These are phyloP conservation scores for Dicycla oo DNA, from an alignment of 2,888 invertebrate species.

Conservation along the genomic window DNA sequence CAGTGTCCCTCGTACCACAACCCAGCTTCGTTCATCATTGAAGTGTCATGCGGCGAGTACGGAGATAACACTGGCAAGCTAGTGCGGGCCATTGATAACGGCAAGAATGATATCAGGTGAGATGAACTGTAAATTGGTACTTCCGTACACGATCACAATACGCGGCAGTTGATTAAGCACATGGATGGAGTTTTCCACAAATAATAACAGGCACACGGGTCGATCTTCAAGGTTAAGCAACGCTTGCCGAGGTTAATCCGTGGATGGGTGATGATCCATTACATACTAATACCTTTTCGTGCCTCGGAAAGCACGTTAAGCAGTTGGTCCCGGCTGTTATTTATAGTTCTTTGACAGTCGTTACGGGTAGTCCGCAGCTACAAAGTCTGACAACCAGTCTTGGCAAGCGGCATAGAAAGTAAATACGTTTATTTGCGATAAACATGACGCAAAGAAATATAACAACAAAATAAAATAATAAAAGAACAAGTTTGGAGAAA, in stretches of 20 bases:
- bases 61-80: slow-evolving; percentile 96
- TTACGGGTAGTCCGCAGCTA: no score
- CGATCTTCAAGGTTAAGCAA: not conserved
- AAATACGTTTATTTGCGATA: no score
- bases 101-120: slow-evolving; percentile 93
- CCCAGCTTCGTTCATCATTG: slow-evolving; percentile 98
- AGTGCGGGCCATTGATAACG: slow-evolving; percentile 96
- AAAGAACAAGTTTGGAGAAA: no score
- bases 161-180: not conserved
- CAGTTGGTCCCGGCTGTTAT: no score
- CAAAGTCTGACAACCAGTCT: no score
- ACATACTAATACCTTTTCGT: not conserved
- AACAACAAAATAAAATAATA: no score
- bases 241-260: not conserved
- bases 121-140: not conserved
- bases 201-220: not conserved
- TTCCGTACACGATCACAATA: not conserved
- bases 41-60: slow-evolving; percentile 99
- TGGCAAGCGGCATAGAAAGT: no score
- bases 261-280: not conserved
- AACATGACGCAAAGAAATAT: no score
- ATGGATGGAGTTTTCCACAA: not conserved
- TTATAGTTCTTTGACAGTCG: no score
- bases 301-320: no score
- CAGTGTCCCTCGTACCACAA: slow-evolving; percentile 99